Evolutionary conservation across 2,113 vertebrate species (phyloP).

Genomic region (Poeciliopsis turrubarensis): DNA sequence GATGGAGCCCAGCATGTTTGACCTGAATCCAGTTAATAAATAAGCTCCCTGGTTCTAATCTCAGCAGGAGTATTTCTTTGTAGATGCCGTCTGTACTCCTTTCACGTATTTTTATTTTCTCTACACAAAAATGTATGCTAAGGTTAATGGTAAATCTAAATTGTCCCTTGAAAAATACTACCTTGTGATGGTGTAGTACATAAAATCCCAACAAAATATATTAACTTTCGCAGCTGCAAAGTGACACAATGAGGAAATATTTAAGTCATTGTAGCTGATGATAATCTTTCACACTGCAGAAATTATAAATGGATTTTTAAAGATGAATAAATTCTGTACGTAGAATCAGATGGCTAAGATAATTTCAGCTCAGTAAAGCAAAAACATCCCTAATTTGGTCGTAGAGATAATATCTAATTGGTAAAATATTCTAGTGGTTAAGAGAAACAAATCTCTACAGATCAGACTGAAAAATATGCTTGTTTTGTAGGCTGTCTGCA

Average conservation of each 20-base stretch:
- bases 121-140: neutral
- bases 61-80: neutral
- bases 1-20: neutral
- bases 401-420: neutral
- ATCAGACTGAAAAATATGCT: neutral
- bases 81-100: neutral
- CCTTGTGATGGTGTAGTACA: neutral
- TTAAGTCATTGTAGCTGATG: no score
- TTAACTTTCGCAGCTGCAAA: neutral
- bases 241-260: no score
- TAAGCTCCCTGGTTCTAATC: neutral
- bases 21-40: neutral
- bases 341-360: no score
- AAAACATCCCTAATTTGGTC: neutral
- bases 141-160: neutral
- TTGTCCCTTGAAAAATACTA: neutral
- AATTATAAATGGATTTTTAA: no score
- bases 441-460: neutral
- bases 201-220: neutral
- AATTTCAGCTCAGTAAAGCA: no score
- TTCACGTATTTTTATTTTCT: neutral
- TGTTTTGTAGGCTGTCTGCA: neutral
- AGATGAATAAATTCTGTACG: no score
- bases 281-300: no score
- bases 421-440: neutral